A percentile compares a stretch with the other conserved stretches of the same genome.
Conservation (phyloP, 2,113 vertebrate species). For the Aspiorhynchus laticeps region DNA sequence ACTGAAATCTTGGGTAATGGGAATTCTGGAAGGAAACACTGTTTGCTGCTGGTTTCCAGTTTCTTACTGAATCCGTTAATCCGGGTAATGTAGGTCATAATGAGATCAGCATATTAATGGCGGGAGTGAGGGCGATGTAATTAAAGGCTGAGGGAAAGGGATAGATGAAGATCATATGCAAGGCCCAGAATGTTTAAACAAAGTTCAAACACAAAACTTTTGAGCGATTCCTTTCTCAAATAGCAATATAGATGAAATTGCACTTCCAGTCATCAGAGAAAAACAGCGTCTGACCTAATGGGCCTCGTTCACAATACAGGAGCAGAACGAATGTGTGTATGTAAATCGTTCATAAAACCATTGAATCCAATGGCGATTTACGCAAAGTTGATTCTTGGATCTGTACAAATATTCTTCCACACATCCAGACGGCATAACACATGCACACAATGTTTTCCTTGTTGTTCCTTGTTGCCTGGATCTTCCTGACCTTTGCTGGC, state of each 20-base stretch:
- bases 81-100: conserved; percentile 72
- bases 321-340: background rate
- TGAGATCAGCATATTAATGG: conserved; percentile 76
- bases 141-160: conserved; percentile 26
- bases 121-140: conserved; percentile 38
- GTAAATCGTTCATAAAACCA: background rate
- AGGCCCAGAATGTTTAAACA: background rate
- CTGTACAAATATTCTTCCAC: conserved; percentile 14
- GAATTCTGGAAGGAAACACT: background rate
- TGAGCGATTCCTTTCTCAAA: conserved; percentile 13
- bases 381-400: background rate
- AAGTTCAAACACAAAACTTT: conserved; percentile 11
- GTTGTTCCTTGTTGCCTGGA: conserved; percentile 54
- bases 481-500: conserved; percentile 78
- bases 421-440: conserved; percentile 20
- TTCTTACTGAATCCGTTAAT: conserved; percentile 70
- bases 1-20: conserved; percentile 26
- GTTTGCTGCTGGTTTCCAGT: conserved; percentile 80
- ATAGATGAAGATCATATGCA: background rate
- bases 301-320: background rate
- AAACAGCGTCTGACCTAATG: background rate
- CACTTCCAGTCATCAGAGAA: background rate
- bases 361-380: background rate
- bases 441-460: conserved; percentile 23
- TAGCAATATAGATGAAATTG: background rate